These are phyloP conservation scores for Chrysocyon brachyurus DNA, from an alignment of 2,797 vertebrate genomes.

Conservation along the genomic window DNA sequence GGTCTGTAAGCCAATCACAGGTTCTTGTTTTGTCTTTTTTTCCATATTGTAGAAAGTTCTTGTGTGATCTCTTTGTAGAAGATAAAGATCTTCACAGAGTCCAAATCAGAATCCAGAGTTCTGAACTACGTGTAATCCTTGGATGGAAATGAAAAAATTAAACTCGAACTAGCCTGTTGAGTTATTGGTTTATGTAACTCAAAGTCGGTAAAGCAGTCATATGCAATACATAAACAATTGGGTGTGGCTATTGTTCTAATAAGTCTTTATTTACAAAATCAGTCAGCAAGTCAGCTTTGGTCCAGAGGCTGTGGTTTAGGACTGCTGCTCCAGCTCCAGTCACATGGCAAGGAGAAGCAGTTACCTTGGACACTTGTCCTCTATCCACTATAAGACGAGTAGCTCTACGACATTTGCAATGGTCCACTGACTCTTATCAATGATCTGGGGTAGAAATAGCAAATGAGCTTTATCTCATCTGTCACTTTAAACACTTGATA, in stretches of 20 bases:
- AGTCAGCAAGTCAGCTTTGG: neutral
- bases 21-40: constrained; percentile 45
- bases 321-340: neutral
- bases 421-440: neutral
- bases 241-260: neutral
- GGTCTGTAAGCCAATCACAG: neutral
- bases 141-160: neutral
- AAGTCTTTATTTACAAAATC: constrained; percentile 33
- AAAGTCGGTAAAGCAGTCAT: neutral
- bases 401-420: neutral
- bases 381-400: neutral
- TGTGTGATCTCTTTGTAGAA: neutral
- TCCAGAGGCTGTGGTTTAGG: neutral
- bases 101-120: neutral
- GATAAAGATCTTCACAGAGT: neutral
- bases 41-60: neutral
- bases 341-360: neutral
- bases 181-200: neutral
- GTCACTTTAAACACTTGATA: neutral
- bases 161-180: neutral
- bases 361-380: no score
- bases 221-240: neutral
- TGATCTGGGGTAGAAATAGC: neutral
- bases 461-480: neutral
- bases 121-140: neutral